Base-by-base conservation (phyloP, 1,140 invertebrate genomes). In the Bicyclus anynana region DNA sequence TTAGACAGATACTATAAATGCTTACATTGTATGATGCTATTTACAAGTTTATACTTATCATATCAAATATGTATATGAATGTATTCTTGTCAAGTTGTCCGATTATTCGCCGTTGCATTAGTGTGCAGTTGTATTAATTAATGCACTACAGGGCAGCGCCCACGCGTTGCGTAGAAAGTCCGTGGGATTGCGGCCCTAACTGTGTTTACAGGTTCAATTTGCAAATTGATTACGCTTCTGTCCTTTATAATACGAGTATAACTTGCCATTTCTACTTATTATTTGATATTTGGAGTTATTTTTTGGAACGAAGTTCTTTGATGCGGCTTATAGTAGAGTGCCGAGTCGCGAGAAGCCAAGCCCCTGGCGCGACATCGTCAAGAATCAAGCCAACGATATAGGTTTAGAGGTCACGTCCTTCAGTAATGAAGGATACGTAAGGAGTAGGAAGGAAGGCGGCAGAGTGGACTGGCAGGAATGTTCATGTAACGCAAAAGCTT, bases 101-200 rank as follows among this genome's bases (percentile, higher is more conserved):
- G 33, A 57, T 57, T 57, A 52, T 35, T 21, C 9, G 49, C 62
- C 55, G 47, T 54, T 69, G 52, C 52, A 55, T 68, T 59, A 59
- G 66, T 67, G 62, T 71, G 68, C 65, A 71, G 65, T 70, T 74
- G 73, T 68, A 71, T 74, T 81, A 79, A 81, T 79, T 77, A 79
- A 69, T 66, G 66, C 63, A 50, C 59, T 54, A 62, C 62, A 59
- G 54, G 65, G 62, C 67, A 49, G 58, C 76, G 60, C 78, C 76
- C 76, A 77, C 78, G 74, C 78, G 51, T 57, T 57, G 59, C 65
- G 53, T 77, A 79, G 76, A 79, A 76, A 79, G 76, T 70, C 60
- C 68, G 33, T 54, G 53, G 51, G 51, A 40, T 23, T 52, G 35
- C 18, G 42, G 52, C 55, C 64, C 35, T 27, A 56, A 56, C 13